Conservation (phyloP, 2,888 invertebrate species). For the Aethes cnicana region DNA sequence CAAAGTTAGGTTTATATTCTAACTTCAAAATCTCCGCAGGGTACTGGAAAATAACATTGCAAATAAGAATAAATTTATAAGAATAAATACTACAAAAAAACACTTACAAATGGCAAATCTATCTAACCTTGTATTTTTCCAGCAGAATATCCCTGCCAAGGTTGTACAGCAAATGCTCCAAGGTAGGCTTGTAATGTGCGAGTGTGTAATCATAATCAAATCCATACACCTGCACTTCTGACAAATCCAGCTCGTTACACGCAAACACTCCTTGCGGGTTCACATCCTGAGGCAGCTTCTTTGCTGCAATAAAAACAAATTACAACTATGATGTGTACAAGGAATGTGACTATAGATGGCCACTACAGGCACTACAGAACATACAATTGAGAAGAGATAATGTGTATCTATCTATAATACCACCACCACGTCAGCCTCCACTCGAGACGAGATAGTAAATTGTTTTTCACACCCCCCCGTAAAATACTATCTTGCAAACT, state of each 20-base stretch:
- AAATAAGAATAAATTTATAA: background rate
- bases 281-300: slow-evolving; percentile 93
- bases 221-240: slow-evolving; percentile 96
- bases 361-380: too few relatives aligned
- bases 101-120: too few relatives aligned
- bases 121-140: slow-evolving; percentile 90
- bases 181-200: slow-evolving; percentile 94
- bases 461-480: too few relatives aligned
- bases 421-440: too few relatives aligned
- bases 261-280: slow-evolving; percentile 95
- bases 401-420: too few relatives aligned
- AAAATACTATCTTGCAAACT: too few relatives aligned
- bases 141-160: slow-evolving; percentile 93
- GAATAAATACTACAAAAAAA: too few relatives aligned
- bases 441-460: too few relatives aligned
- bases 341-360: too few relatives aligned
- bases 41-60: slow-evolving; percentile 85
- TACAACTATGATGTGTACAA: too few relatives aligned
- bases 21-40: slow-evolving; percentile 91
- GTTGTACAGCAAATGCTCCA: slow-evolving; percentile 95
- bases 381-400: too few relatives aligned
- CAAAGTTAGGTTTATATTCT: slow-evolving; percentile 95
- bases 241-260: slow-evolving; percentile 96
- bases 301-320: slow-evolving; percentile 81
- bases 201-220: slow-evolving; percentile 99